phyloP scores from a whole-genome alignment of 2,888 invertebrate genomes.

The Aphidius colemani region DNA sequence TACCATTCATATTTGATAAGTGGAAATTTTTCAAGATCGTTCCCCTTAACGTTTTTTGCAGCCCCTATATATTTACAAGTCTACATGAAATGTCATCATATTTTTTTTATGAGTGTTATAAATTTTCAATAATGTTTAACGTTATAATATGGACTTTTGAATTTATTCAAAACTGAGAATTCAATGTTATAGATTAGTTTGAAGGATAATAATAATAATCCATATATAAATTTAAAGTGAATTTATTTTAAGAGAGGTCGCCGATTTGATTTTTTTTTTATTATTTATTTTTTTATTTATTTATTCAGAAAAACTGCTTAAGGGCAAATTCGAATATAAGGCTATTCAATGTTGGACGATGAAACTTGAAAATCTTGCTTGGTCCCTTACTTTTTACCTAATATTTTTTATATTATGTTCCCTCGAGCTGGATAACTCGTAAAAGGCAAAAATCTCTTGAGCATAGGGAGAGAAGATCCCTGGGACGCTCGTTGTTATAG shows the following conservation, averaged over 20 bases:
- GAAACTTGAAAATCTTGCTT: slow-evolving; percentile 42
- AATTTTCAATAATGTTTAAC: neutral
- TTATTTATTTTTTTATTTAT: slow-evolving; percentile 1
- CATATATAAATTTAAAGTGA: slow-evolving; percentile 24
- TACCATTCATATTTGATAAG: slow-evolving; percentile 19
- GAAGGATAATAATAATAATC: slow-evolving; percentile 6
- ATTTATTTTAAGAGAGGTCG: slow-evolving; percentile 22
- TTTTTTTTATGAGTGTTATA: neutral
- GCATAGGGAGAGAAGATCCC: slow-evolving; percentile 41
- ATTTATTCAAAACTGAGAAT: neutral
- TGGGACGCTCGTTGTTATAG: slow-evolving; percentile 46
- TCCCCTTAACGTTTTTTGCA: too few relatives aligned
- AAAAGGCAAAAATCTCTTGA: slow-evolving; percentile 43
- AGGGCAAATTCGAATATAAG: slow-evolving; percentile 25
- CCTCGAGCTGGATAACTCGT: slow-evolving; percentile 38
- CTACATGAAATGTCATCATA: neutral
- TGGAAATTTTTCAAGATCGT: neutral
- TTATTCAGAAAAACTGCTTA: neutral
- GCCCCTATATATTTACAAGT: too few relatives aligned
- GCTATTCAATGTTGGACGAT: slow-evolving; percentile 40
- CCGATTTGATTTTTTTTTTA: neutral
- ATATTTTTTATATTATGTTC: slow-evolving; percentile 26
- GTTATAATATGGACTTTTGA: neutral
- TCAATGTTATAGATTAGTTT: neutral
- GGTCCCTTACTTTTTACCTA: slow-evolving; percentile 9